Percentiles rank a stretch among this genome's conserved stretches.
Evolutionary conservation across 30 jellyfish, hydroid and myxozoan genomes (phyloP).

Genomic region (Sanderia malayensis): DNA sequence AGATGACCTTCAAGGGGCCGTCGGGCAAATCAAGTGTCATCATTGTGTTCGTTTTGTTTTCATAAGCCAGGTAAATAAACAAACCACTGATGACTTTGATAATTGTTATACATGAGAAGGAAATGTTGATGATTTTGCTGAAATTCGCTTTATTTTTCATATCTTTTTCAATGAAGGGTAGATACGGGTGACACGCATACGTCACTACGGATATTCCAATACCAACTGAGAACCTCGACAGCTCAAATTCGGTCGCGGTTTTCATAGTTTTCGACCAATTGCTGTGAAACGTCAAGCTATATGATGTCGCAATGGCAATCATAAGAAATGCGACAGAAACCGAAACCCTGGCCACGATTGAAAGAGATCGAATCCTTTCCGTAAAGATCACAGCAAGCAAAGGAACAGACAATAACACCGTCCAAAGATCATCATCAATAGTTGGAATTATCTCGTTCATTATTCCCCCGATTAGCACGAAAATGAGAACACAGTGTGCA

Average conservation of each 20-base stretch:
- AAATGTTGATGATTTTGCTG: constrained; percentile 58
- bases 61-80: constrained; percentile 69
- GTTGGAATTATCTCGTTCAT: constrained; percentile 59
- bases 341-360: constrained; percentile 45
- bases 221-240: constrained; percentile 34
- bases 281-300: constrained; percentile 29
- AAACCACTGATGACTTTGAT: constrained; percentile 70
- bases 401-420: constrained; percentile 36
- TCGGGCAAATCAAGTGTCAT: constrained; percentile 70
- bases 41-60: constrained; percentile 48
- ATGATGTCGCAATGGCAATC: constrained; percentile 20
- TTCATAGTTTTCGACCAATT: constrained; percentile 35
- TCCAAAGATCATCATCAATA: constrained; percentile 52
- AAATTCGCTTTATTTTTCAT: constrained; percentile 58
- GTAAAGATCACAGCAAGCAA: constrained; percentile 34
- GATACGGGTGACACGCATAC: constrained; percentile 76
- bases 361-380: constrained; percentile 37
- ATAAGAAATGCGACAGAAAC: constrained; percentile 20
- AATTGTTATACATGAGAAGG: constrained; percentile 52
- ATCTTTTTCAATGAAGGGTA: constrained; percentile 72
- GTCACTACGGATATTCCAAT: constrained; percentile 75
- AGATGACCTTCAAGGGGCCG: constrained; percentile 56
- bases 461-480: constrained; percentile 60
- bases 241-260: constrained; percentile 19
- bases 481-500: constrained; percentile 53